phyloP scores from a whole-genome alignment of 2,888 invertebrate genomes.

The Sphaerophoria rueppellii region DNA sequence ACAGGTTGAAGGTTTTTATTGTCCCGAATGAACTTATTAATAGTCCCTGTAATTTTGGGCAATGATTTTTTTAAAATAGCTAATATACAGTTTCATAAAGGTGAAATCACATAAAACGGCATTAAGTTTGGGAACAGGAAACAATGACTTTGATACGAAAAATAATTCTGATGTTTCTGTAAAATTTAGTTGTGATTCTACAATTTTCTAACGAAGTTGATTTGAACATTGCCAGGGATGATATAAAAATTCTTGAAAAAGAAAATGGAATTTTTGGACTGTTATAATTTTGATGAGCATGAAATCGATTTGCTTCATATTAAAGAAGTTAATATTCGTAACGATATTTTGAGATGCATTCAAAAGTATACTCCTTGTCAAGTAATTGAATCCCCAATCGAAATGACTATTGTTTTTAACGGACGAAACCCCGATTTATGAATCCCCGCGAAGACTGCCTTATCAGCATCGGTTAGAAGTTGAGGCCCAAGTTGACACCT shows the following conservation, averaged over 20 bases:
- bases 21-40: constrained; percentile 34
- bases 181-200: neutral
- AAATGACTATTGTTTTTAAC: constrained; percentile 10
- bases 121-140: neutral
- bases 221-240: neutral
- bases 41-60: constrained; percentile 33
- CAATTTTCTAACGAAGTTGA: neutral
- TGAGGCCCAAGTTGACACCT: constrained; percentile 75
- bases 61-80: constrained; percentile 19
- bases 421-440: constrained; percentile 8
- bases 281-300: constrained; percentile 28
- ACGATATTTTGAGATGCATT: constrained; percentile 4
- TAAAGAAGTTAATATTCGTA: neutral
- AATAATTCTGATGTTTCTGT: neutral
- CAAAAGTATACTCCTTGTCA: neutral
- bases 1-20: constrained; percentile 29
- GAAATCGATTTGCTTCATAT: constrained; percentile 32
- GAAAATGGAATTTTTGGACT: constrained; percentile 2
- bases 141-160: neutral
- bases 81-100: neutral
- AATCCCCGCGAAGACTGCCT: constrained; percentile 4
- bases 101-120: neutral
- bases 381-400: constrained; percentile 26
- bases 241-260: neutral
- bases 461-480: constrained; percentile 45